phyloP scores from a whole-genome alignment of 2,797 vertebrate genomes.

The Morelia viridis region DNA sequence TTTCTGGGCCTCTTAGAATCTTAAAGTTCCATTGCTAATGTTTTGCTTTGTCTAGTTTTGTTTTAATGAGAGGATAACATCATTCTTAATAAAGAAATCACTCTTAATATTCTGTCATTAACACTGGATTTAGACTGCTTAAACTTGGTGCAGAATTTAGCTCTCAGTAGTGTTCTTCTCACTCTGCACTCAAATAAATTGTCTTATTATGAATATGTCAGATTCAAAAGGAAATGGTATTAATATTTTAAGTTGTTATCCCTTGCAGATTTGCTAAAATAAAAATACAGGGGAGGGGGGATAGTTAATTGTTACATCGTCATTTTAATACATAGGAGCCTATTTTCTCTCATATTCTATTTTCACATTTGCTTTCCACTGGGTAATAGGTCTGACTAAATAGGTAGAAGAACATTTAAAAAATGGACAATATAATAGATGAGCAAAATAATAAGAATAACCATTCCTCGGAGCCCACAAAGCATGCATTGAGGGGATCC shows the following conservation, averaged over 20 bases:
- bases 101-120: not conserved
- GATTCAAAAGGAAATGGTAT: slow-evolving; percentile 27
- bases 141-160: not conserved
- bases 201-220: slow-evolving; percentile 45
- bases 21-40: not conserved
- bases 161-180: slow-evolving; percentile 22
- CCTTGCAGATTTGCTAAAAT: not conserved
- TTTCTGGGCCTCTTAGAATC: not conserved
- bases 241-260: not conserved
- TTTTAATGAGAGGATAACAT: not conserved
- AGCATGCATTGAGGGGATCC: not conserved
- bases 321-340: not conserved
- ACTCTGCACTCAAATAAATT: slow-evolving; percentile 50
- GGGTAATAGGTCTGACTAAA: not conserved
- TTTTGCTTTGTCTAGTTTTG: not conserved
- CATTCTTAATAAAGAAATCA: not conserved
- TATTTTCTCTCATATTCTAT: not conserved
- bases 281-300: not conserved
- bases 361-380: slow-evolving; percentile 12
- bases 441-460: not conserved
- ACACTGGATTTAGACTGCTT: not conserved
- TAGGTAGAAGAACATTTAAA: not conserved
- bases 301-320: not conserved
- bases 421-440: not conserved
- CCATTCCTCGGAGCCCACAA: rapidly evolving